Percentiles rank a stretch among this genome's conserved stretches.
Conservation (phyloP, 2,113 vertebrate genomes). For the Azemiops feae region DNA sequence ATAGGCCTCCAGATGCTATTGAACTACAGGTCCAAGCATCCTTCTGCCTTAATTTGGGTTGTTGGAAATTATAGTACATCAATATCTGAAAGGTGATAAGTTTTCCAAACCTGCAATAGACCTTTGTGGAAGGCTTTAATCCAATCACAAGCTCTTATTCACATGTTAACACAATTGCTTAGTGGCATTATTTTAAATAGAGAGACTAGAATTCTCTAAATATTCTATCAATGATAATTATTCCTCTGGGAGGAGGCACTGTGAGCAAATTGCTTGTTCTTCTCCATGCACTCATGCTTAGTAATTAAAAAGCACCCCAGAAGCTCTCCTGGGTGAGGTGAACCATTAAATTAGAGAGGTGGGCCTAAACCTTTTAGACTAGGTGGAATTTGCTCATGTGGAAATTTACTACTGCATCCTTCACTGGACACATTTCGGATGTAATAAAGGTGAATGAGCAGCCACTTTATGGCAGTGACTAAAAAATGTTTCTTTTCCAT, state of each 20-base stretch:
- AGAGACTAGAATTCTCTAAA: neutral
- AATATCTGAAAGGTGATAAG: neutral
- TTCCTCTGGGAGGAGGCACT: constrained; percentile 6
- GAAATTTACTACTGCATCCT: constrained; percentile 46
- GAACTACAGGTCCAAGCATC: neutral
- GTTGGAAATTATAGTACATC: neutral
- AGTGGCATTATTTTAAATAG: neutral
- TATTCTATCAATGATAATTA: neutral
- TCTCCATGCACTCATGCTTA: constrained; percentile 29
- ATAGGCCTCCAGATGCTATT: neutral
- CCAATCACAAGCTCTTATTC: neutral
- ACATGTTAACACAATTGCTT: neutral
- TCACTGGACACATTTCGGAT: constrained; percentile 23
- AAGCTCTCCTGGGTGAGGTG: constrained; percentile 39
- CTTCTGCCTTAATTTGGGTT: too few relatives aligned
- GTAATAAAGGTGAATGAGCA: constrained; percentile 7
- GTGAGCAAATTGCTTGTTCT: neutral
- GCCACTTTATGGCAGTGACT: constrained; percentile 27
- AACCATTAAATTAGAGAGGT: constrained; percentile 46
- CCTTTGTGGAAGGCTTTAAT: neutral
- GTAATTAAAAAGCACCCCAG: constrained; percentile 48
- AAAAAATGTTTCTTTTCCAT: constrained; percentile 42
- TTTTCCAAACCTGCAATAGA: neutral
- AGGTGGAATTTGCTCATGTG: constrained; percentile 36
- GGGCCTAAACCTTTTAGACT: constrained; percentile 22